Conservation (phyloP, 1,140 invertebrate genomes). For the Ericerus pela region DNA sequence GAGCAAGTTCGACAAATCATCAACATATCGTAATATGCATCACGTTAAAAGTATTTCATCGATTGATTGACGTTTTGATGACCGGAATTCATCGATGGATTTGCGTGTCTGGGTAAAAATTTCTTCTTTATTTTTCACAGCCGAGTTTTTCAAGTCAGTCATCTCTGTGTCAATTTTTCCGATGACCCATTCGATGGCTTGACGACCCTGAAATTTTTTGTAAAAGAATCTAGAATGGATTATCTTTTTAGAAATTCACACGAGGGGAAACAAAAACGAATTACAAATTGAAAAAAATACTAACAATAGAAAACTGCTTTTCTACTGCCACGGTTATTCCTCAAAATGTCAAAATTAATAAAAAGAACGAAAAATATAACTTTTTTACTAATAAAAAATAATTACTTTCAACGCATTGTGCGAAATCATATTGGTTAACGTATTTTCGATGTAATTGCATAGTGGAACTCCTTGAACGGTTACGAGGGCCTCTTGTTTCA, state of each 20-base stretch:
- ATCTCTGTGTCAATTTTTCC: conserved; percentile 44
- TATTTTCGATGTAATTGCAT: conserved; percentile 81
- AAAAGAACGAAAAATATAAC: not conserved
- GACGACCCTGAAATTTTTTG: too few relatives aligned
- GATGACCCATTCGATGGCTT: conserved; percentile 95
- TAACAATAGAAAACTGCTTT: not conserved
- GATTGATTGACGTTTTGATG: conserved; percentile 57
- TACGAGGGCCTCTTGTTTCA: conserved; percentile 91
- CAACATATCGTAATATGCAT: too few relatives aligned
- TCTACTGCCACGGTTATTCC: not conserved
- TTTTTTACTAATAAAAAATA: conserved; percentile 33
- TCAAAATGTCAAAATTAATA: not conserved
- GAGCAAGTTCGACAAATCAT: too few relatives aligned
- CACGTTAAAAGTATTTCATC: conserved; percentile 52
- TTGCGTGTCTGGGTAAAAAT: conserved; percentile 58
- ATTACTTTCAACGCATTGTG: conserved; percentile 70
- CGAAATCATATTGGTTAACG: conserved; percentile 75
- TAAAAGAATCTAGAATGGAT: too few relatives aligned
- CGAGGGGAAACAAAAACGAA: too few relatives aligned
- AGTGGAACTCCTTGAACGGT: conserved; percentile 84
- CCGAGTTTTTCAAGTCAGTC: conserved; percentile 57
- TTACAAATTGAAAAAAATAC: conserved; percentile 32
- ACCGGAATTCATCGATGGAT: conserved; percentile 63
- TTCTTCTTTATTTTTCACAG: conserved; percentile 67
- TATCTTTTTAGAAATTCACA: too few relatives aligned